These are phyloP conservation scores for Eublepharis macularius DNA, from an alignment of 2,113 vertebrate genomes.

Conservation along the genomic window DNA sequence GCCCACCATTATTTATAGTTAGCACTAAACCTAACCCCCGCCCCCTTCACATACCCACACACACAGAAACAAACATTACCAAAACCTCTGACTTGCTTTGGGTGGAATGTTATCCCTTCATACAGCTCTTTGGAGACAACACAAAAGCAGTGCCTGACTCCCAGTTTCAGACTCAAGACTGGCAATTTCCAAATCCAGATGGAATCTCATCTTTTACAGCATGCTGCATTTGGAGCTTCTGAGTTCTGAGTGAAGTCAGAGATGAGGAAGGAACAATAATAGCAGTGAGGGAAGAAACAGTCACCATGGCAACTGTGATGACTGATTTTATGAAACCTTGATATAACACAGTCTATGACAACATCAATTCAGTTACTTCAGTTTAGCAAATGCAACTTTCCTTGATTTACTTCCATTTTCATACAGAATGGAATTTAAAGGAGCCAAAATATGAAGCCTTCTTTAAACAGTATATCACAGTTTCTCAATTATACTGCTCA, in stretches of 20 bases:
- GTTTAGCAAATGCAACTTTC: not conserved
- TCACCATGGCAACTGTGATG: not conserved
- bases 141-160: not conserved
- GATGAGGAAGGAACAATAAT: not conserved
- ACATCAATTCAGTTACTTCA: not conserved
- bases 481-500: not conserved
- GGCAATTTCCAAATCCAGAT: not conserved
- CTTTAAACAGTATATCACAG: not conserved
- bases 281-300: not conserved
- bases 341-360: not conserved
- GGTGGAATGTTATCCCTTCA: not conserved
- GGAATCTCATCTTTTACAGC: too few relatives aligned
- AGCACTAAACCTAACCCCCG: too few relatives aligned
- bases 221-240: not conserved
- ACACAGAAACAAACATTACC: too few relatives aligned
- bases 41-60: too few relatives aligned
- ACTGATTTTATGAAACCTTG: not conserved
- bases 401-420: not conserved
- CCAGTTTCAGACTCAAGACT: not conserved
- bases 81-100: too few relatives aligned
- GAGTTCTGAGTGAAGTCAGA: not conserved
- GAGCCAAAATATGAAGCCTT: not conserved
- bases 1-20: not conserved
- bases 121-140: not conserved
- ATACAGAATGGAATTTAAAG: not conserved